Base-by-base conservation (phyloP, 2,797 vertebrate species). In the Crax fasciolata region DNA sequence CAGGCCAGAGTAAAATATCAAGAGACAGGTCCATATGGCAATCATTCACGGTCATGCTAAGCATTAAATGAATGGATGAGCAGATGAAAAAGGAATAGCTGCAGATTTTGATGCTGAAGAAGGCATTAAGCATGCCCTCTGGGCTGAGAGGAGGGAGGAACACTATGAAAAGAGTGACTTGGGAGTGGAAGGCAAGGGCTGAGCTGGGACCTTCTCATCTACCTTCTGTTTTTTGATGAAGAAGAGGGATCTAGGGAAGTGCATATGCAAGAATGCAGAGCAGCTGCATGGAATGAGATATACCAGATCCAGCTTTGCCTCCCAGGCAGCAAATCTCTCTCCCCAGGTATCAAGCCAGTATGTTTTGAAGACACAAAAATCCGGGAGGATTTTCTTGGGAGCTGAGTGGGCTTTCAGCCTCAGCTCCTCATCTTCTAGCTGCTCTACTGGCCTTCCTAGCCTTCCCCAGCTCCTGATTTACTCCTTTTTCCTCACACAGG, bases 11-110 rank as follows among this genome's bases (percentile, higher is more conserved):
- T 77, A 81, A 93, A 84, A 79, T 86, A 83, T 52, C 77, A 87
- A 79, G 70, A 93, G 90, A 84, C 23, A 4, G 55, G 30, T 17
- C 79, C 91, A 93, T 87, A 78, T 84, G 81, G 89, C 75, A 87
- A 81, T 90, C 30, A n/a, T 39, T 80, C 73, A 30, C 43, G 23
- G 46, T 77, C 81, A 46, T n/a, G 43, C 25, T 80, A 61, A 80
- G 27, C 54, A 65, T 92, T 84, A 87, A 87, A 85, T 48, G 85
- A 73, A 27, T 87, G 70, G 58, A 74, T 80, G 24, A 93, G 49
- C 68, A 55, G 51, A 68, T 11, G 17, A 46, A 30, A 72, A 79
- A 66, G 41, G 61, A 54, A 48, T 52, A 91, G 15, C 51, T 87
- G 38, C 17, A 78, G 19, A 68, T 58, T 41, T 39, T 62, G 71